Percentiles rank a stretch among this genome's conserved stretches.
Conservation (phyloP, 2,113 vertebrate genomes). For the Epinephelus fuscoguttatus region DNA sequence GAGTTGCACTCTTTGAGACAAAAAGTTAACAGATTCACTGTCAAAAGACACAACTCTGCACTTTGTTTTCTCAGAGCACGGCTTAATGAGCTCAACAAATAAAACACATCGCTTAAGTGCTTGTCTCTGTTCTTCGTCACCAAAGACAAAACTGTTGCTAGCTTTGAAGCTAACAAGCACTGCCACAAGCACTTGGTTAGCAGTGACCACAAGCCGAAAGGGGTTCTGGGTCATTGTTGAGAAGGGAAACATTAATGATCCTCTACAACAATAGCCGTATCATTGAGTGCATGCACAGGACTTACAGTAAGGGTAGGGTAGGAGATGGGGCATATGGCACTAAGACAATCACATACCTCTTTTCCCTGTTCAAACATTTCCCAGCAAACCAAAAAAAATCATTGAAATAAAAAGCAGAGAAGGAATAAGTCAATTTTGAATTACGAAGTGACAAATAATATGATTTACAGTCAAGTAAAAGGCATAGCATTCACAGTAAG, state of each 20-base stretch:
- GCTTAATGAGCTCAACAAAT: conserved; percentile 49
- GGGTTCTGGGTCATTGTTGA: conserved; percentile 76
- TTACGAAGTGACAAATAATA: not conserved
- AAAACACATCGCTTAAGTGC: conserved; percentile 82
- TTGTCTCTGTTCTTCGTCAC: conserved; percentile 79
- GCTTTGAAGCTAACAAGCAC: conserved; percentile 77
- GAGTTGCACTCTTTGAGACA: conserved; percentile 6
- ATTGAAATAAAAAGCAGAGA: conserved; percentile 90
- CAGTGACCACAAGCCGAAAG: conserved; percentile 64
- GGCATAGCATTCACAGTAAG: conserved; percentile 11
- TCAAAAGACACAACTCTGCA: conserved; percentile 27
- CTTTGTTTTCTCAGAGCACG: conserved; percentile 43
- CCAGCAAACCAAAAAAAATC: conserved; percentile 90
- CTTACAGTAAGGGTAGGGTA: conserved; percentile 73
- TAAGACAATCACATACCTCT: conserved; percentile 95
- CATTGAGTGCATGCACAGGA: conserved; percentile 91
- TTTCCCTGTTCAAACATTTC: conserved; percentile 96
- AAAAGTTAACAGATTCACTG: not conserved
- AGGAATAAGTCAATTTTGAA: conserved; percentile 84
- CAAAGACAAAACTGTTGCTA: conserved; percentile 46
- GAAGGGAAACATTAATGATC: conserved; percentile 47
- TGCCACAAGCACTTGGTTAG: conserved; percentile 87
- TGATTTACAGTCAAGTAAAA: not conserved
- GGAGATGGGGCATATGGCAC: conserved; percentile 65
- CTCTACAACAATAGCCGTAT: conserved; percentile 80